Evolutionary conservation across 2,113 vertebrate genomes (phyloP).

Genomic region (Saimiri boliviensis): DNA sequence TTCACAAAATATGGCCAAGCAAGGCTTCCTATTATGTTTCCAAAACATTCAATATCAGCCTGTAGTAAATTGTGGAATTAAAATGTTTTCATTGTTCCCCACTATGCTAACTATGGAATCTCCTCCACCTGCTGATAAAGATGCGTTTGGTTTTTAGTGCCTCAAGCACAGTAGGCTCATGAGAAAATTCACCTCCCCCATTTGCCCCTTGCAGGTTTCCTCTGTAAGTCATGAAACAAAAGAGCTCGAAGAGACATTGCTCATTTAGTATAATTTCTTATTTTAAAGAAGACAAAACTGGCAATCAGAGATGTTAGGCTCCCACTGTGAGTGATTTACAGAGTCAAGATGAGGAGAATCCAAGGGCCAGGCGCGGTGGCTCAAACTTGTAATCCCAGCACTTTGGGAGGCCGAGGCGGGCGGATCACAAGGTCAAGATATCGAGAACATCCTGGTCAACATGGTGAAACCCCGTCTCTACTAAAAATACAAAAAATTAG

Average conservation of each 20-base stretch:
- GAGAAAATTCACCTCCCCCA: not conserved
- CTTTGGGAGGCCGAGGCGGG: no score
- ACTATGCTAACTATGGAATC: no score
- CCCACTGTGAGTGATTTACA: not conserved
- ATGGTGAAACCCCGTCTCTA: no score
- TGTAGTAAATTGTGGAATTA: not conserved
- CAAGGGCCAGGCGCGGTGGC: no score
- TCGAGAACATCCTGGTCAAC: no score
- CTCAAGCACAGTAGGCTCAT: no score
- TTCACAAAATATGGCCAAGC: not conserved
- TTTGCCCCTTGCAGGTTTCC: not conserved
- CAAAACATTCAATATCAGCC: not conserved
- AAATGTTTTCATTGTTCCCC: not conserved
- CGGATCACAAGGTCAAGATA: no score
- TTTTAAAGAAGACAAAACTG: not conserved
- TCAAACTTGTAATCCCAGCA: no score
- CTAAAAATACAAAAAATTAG: no score
- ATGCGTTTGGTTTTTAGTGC: not conserved
- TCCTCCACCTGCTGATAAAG: not conserved
- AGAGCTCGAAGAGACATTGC: not conserved
- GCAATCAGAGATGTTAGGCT: not conserved
- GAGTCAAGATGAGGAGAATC: not conserved
- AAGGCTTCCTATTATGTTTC: not conserved
- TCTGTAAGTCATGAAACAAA: not conserved
- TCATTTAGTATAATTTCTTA: not conserved